These are phyloP conservation scores for Polyodon spathula DNA, from an alignment of 2,113 vertebrate genomes.

Conservation along the genomic window DNA sequence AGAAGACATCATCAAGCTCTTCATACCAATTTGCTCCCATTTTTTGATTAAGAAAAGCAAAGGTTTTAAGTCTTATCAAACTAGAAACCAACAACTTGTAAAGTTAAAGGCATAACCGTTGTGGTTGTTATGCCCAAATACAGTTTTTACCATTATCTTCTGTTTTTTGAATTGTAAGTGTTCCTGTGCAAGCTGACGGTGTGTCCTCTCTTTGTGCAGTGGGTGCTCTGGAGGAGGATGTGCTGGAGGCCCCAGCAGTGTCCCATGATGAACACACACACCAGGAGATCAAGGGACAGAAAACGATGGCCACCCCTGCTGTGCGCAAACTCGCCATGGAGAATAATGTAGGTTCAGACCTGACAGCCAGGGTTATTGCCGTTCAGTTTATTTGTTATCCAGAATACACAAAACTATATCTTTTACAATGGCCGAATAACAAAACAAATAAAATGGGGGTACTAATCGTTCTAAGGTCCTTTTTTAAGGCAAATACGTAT, in stretches of 20 bases:
- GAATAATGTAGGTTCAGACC: slow-evolving; percentile 74
- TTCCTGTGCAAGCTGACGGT: neutral
- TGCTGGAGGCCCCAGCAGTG: slow-evolving; percentile 87
- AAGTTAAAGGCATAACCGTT: too few species aligned
- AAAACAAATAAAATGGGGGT: too few species aligned
- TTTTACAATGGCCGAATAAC: too few species aligned
- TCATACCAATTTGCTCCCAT: too few species aligned
- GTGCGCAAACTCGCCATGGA: slow-evolving; percentile 92
- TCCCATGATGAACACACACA: slow-evolving; percentile 90
- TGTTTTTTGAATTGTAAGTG: neutral
- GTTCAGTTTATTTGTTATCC: too few species aligned
- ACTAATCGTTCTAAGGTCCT: too few species aligned
- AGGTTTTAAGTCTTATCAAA: too few species aligned
- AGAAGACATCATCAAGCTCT: too few species aligned
- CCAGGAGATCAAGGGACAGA: slow-evolving; percentile 91
- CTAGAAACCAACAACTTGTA: too few species aligned
- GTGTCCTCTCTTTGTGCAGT: slow-evolving; percentile 43
- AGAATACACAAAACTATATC: neutral
- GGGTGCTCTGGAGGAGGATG: slow-evolving; percentile 76
- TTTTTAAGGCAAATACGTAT: too few species aligned
- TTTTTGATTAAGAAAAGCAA: too few species aligned
- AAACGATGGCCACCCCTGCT: slow-evolving; percentile 87
- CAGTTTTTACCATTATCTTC: neutral
- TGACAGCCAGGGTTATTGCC: neutral
- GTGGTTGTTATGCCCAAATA: neutral